Conservation (phyloP, 2,888 invertebrate genomes). For the Nebria salina region DNA sequence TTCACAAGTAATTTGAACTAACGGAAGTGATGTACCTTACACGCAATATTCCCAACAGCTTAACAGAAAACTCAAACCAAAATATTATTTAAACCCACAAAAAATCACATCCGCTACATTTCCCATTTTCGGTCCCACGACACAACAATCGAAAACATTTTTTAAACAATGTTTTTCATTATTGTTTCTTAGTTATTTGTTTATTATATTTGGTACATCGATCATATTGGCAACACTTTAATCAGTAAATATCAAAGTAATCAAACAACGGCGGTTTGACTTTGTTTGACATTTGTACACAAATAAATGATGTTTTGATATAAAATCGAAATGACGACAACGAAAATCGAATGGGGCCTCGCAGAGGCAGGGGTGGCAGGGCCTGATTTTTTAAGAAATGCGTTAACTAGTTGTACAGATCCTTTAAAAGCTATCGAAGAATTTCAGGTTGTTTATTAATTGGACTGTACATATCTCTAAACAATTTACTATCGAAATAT, state of each 20-base stretch:
- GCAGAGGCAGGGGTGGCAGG: conserved; percentile 62
- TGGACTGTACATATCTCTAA: background rate
- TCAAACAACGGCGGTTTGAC: conserved; percentile 38
- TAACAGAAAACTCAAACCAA: background rate
- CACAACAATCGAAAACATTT: too few species aligned
- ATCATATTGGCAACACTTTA: conserved; percentile 24
- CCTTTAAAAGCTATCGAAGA: conserved; percentile 98
- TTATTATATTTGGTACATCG: too few species aligned
- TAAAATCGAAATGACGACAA: conserved; percentile 34
- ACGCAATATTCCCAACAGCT: conserved; percentile 29
- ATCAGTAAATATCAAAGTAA: background rate
- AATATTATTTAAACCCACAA: background rate
- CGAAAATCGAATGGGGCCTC: conserved; percentile 51
- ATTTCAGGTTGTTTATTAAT: conserved; percentile 79
- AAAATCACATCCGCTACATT: background rate
- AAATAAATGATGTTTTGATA: conserved; percentile 24
- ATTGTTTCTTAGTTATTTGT: background rate
- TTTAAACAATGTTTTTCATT: background rate
- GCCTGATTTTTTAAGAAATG: conserved; percentile 71
- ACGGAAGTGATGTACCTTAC: conserved; percentile 35
- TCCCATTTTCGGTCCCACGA: too few species aligned
- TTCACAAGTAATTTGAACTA: conserved; percentile 47
- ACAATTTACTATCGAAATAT: background rate
- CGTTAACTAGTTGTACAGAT: conserved; percentile 94
- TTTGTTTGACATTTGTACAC: conserved; percentile 46